These are phyloP conservation scores for Gari tellinella DNA, from an alignment of 2,888 invertebrate genomes.

Conservation along the genomic window DNA sequence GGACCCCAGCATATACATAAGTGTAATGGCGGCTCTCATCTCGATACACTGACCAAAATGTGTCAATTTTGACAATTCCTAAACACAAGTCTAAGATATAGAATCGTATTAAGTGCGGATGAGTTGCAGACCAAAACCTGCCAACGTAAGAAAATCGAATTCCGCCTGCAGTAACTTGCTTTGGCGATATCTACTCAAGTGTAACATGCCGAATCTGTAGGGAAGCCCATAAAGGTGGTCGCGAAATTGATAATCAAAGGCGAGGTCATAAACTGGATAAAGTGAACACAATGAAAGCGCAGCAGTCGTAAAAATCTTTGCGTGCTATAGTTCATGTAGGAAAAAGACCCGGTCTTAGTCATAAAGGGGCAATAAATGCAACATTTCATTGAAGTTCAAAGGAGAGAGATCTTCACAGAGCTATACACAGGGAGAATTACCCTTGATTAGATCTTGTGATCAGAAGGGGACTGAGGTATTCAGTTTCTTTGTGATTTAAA, in stretches of 20 bases:
- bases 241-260: slow-evolving; percentile 34
- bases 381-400: slow-evolving; percentile 38
- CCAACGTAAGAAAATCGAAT: too few species aligned
- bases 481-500: too few species aligned
- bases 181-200: not conserved
- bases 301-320: slow-evolving; percentile 30
- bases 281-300: slow-evolving; percentile 34
- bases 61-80: not conserved
- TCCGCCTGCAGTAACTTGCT: not conserved
- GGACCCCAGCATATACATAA: slow-evolving; percentile 15
- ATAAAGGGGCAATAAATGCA: slow-evolving; percentile 47
- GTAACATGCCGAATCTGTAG: slow-evolving; percentile 1
- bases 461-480: not conserved
- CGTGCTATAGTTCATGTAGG: slow-evolving; percentile 32
- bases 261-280: slow-evolving; percentile 39
- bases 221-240: slow-evolving; percentile 29
- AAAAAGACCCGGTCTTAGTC: slow-evolving; percentile 29
- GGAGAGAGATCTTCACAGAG: slow-evolving; percentile 24
- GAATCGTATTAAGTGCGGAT: too few species aligned
- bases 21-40: slow-evolving; percentile 15
- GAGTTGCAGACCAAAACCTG: too few species aligned
- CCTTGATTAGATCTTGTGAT: slow-evolving; percentile 35
- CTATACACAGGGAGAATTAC: slow-evolving; percentile 11
- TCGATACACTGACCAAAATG: slow-evolving; percentile 13
- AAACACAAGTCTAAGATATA: too few species aligned